These are phyloP conservation scores for Parnassius mnemosyne DNA, from an alignment of 2,888 invertebrate species.

Conservation along the genomic window DNA sequence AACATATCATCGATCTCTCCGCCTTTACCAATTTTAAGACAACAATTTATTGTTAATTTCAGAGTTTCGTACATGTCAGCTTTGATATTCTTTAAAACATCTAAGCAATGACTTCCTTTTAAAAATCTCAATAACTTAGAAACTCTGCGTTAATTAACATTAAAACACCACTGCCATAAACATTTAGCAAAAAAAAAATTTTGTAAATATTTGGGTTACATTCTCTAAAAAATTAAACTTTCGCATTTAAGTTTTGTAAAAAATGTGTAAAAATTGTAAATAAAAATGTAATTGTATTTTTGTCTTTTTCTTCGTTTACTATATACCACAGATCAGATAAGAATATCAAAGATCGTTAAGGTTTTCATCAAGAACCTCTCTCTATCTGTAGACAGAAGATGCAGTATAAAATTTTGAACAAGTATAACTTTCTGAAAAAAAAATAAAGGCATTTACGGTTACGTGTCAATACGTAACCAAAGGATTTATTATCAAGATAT, in stretches of 20 bases:
- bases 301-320: conserved; percentile 20
- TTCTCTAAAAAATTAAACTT: conserved; percentile 32
- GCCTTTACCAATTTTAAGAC: conserved; percentile 28
- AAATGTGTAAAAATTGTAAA: conserved; percentile 46
- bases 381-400: no score
- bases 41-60: conserved; percentile 30
- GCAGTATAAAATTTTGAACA: no score
- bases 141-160: conserved; percentile 29
- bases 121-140: conserved; percentile 30
- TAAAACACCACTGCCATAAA: conserved; percentile 37
- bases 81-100: conserved; percentile 27
- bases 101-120: conserved; percentile 23
- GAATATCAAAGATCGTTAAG: no score
- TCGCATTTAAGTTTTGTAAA: conserved; percentile 42
- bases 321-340: neutral
- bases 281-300: conserved; percentile 39
- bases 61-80: conserved; percentile 33
- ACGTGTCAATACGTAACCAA: no score
- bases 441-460: no score
- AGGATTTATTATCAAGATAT: no score
- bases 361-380: no score
- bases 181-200: conserved; percentile 25
- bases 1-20: conserved; percentile 31
- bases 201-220: conserved; percentile 31
- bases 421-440: no score